Base-by-base conservation (phyloP, 2,797 vertebrate genomes). In the Hoplostethus atlanticus region DNA sequence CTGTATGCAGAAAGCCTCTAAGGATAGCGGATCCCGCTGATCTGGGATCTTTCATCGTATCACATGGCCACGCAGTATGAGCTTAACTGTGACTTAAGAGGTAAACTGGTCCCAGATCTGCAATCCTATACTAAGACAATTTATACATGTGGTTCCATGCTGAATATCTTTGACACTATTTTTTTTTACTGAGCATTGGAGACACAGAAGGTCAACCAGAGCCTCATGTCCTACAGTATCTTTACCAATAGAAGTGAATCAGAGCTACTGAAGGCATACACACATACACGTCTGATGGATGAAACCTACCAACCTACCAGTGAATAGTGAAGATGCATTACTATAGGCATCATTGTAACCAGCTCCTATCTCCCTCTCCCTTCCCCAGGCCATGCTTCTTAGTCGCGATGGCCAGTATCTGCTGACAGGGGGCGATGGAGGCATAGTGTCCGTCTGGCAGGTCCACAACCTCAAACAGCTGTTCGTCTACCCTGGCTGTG, bases 391-490 rank as follows among this genome's bases (percentile, higher is more conserved):
- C 53, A 97, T 98, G 81, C 93, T 96, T 15, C 92, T 99, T 78
- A 99, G 97, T 74, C 96, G 96, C 11, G 98, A 99, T 1, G 98
- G 98, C 8, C 98, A 99, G 92, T 99, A 99, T 73, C 92, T 99
- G 88, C 95, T 99, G 63, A 96, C 96, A 0, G 98, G 98, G 1
- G 98, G 98, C 12, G 98, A 99, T 69, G 94, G 90, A 0, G 98
- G 98, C 0, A 93, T 99, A 3, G 91, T 99, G 48, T 95, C 95
- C 52, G 95, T 99, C 17, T 97, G 97, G 96, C 97, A 97, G 91
- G 93, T 96, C 78, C 96, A 96, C 53, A 88, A 98, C 91, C 93
- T 99, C 86, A 96, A 96, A 73, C 93, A 94, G 85, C 96, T 99
- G 63, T 99, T 98, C 84, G 92, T 96, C 46, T 99, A 98, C 77